Conservation (phyloP, 2,888 invertebrate genomes). For the Baccha elongata region DNA sequence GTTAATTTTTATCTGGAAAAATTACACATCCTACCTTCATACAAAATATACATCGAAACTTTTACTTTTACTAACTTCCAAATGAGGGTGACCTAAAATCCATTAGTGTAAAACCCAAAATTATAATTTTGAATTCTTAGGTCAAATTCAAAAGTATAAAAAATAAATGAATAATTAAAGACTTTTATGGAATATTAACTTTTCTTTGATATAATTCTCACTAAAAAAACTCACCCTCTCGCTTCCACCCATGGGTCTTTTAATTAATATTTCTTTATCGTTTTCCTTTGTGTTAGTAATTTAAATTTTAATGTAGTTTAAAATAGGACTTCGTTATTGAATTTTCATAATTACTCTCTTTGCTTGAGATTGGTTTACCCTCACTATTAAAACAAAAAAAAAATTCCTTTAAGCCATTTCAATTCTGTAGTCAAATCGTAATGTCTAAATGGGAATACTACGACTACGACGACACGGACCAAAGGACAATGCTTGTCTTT, state of each 20-base stretch:
- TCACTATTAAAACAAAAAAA: neutral
- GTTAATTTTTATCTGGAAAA: no score
- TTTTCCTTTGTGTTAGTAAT: conserved; percentile 48
- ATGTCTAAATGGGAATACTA: conserved; percentile 23
- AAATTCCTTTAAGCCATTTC: conserved; percentile 26
- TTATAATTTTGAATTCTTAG: conserved; percentile 34
- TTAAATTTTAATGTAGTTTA: conserved; percentile 47
- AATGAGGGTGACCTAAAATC: conserved; percentile 35
- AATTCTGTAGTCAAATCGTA: neutral
- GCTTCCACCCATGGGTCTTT: conserved; percentile 14
- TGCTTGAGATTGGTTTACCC: conserved; percentile 36
- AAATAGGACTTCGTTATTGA: conserved; percentile 43
- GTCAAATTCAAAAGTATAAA: conserved; percentile 22
- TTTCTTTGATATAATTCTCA: conserved; percentile 36
- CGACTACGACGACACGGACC: neutral
- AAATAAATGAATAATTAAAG: conserved; percentile 43
- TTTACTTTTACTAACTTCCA: conserved; percentile 27
- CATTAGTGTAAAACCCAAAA: conserved; percentile 36
- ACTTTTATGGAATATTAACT: conserved; percentile 46
- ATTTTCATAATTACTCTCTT: conserved; percentile 49
- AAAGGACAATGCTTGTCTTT: conserved; percentile 12
- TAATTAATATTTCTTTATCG: conserved; percentile 55
- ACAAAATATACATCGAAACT: neutral
- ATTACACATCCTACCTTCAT: no score
- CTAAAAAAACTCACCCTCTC: neutral